These are phyloP conservation scores for Drosophila imparisetae DNA, from an alignment of 2,888 invertebrate genomes.

Conservation along the genomic window DNA sequence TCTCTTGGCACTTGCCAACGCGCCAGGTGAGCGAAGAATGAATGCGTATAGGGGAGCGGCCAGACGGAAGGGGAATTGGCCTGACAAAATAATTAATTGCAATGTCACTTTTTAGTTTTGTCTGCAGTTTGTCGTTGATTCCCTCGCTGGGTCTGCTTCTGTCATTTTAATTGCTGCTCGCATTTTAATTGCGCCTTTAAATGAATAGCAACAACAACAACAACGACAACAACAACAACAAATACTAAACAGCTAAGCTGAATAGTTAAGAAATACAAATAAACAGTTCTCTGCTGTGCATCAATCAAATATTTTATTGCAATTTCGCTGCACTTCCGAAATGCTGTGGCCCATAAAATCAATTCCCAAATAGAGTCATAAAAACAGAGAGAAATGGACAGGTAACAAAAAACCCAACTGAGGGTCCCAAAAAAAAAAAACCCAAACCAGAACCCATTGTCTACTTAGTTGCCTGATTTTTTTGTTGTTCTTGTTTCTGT, in stretches of 20 bases:
- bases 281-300: slow-evolving; percentile 18
- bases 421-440: slow-evolving; percentile 41
- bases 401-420: slow-evolving; percentile 68
- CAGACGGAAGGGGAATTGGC: slow-evolving; percentile 15
- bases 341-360: slow-evolving; percentile 63
- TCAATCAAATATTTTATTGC: slow-evolving; percentile 66
- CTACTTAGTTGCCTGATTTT: slow-evolving; percentile 32
- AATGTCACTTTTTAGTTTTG: slow-evolving; percentile 64
- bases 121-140: slow-evolving; percentile 75
- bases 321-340: slow-evolving; percentile 64
- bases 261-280: slow-evolving; percentile 2
- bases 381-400: slow-evolving; percentile 49
- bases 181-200: slow-evolving; percentile 42
- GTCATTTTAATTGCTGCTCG: slow-evolving; percentile 5
- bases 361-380: slow-evolving; percentile 73
- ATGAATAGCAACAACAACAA: background rate
- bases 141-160: slow-evolving; percentile 29
- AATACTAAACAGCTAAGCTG: slow-evolving; percentile 24
- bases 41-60: background rate
- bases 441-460: slow-evolving; percentile 31
- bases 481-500: slow-evolving; percentile 19
- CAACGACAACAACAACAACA: background rate
- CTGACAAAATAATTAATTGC: slow-evolving; percentile 76
- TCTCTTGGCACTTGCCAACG: slow-evolving; percentile 58
- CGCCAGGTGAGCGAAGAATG: slow-evolving; percentile 41